These are phyloP conservation scores for Hemiprocne comata DNA, from an alignment of 2,113 vertebrate genomes.

Conservation along the genomic window DNA sequence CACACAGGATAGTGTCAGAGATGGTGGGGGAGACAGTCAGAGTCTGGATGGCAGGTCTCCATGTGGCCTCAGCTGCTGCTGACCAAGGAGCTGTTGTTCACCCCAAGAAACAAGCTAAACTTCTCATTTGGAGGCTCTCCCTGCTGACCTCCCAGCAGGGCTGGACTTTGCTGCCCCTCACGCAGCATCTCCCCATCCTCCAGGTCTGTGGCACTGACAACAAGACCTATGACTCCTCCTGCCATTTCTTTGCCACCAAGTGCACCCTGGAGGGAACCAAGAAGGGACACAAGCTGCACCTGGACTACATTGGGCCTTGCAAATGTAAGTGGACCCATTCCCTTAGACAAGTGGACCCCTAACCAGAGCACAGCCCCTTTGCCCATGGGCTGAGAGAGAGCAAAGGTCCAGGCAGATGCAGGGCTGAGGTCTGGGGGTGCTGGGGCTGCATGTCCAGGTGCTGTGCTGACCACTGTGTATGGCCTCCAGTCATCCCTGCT, in stretches of 20 bases:
- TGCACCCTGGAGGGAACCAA: constrained; percentile 98
- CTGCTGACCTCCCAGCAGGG: neutral
- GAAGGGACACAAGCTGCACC: constrained; percentile 98
- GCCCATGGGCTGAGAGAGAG: neutral
- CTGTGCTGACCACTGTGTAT: neutral
- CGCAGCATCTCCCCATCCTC: neutral
- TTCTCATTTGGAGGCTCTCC: neutral
- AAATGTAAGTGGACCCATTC: constrained; percentile 84
- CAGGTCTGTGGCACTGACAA: constrained; percentile 98
- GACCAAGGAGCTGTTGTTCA: neutral
- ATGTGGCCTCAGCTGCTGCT: neutral
- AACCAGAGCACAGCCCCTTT: neutral
- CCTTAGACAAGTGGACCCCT: neutral
- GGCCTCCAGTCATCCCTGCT: constrained; percentile 83
- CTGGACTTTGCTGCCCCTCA: neutral
- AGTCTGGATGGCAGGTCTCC: neutral
- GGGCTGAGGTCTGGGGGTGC: neutral
- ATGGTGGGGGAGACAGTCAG: neutral
- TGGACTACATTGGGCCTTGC: constrained; percentile 98
- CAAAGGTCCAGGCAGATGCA: neutral
- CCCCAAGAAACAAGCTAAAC: neutral
- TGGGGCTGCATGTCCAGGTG: neutral
- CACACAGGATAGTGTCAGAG: neutral
- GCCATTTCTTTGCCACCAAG: constrained; percentile 98
- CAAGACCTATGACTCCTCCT: constrained; percentile 96